Conservation (phyloP, 2,113 vertebrate species). For the Muntiacus reevesi region DNA sequence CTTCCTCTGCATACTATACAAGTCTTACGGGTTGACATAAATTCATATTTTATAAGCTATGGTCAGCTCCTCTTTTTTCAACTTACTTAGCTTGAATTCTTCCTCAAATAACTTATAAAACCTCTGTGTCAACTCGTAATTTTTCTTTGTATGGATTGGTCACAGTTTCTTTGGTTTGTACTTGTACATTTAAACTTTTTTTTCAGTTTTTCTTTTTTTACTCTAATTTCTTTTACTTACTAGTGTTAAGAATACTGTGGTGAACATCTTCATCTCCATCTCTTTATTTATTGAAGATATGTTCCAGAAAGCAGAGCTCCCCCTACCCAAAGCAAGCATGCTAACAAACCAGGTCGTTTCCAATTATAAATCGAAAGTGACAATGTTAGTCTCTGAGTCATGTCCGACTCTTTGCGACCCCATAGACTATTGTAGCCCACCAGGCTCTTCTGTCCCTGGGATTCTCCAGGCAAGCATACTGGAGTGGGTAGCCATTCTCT, state of each 20-base stretch:
- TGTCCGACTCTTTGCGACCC: background rate
- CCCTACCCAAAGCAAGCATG: background rate
- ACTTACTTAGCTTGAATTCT: background rate
- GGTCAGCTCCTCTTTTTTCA: background rate
- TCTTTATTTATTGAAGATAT: background rate
- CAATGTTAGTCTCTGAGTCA: background rate
- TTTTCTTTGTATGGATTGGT: background rate
- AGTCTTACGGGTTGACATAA: background rate
- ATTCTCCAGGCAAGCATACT: background rate
- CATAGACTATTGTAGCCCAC: background rate
- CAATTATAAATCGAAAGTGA: background rate
- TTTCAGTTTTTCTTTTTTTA: background rate
- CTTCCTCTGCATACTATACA: background rate
- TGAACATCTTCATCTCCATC: background rate
- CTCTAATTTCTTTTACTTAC: background rate
- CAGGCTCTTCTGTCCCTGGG: background rate
- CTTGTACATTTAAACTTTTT: background rate
- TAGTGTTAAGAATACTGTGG: background rate
- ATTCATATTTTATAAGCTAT: background rate
- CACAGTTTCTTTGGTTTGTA: background rate
- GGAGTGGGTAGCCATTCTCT: background rate
- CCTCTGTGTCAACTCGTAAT: background rate
- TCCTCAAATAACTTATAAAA: background rate
- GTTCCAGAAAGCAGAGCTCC: background rate
- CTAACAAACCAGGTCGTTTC: background rate